Evolutionary conservation across 2,888 invertebrate genomes (phyloP).

Genomic region (Prosopocoilus inquinatus): DNA sequence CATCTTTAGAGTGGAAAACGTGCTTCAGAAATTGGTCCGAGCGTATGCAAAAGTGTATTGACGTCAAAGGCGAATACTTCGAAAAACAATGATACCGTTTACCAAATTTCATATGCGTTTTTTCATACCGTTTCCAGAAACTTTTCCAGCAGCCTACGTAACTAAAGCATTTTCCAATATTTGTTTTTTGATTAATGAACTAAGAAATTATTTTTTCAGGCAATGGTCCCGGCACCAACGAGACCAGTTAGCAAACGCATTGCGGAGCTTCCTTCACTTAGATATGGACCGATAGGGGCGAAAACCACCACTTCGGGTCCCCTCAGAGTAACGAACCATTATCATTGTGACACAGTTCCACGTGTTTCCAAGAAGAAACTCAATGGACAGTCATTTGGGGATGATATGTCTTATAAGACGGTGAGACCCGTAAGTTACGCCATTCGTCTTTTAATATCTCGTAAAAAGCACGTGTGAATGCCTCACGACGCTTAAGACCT

Average conservation of each 20-base stretch:
- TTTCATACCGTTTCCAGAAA: no score
- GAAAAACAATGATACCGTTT: no score
- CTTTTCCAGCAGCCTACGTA: no score
- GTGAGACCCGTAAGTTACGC: slow-evolving; percentile 30
- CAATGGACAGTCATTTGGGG: slow-evolving; percentile 7
- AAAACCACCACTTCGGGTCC: slow-evolving; percentile 36
- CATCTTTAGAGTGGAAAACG: no score
- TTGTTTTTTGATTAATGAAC: background rate
- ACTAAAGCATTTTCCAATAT: no score
- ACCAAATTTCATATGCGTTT: no score
- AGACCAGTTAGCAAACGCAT: slow-evolving; percentile 27
- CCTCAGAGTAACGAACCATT: slow-evolving; percentile 30
- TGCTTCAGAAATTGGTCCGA: no score
- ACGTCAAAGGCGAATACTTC: no score
- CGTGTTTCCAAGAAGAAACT: slow-evolving; percentile 24
- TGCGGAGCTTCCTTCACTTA: slow-evolving; percentile 42
- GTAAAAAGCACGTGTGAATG: no score
- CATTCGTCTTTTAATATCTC: background rate
- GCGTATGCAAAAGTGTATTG: no score
- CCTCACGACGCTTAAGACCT: no score
- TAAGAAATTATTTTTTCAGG: slow-evolving; percentile 8
- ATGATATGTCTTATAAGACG: slow-evolving; percentile 24
- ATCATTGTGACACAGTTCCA: slow-evolving; percentile 30
- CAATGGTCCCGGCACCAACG: slow-evolving; percentile 15
- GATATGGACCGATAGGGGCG: slow-evolving; percentile 40